Percentiles rank a stretch among this genome's conserved stretches.
Evolutionary conservation across 1,140 invertebrate species (phyloP).

Genomic region (Eupeodes corollae): DNA sequence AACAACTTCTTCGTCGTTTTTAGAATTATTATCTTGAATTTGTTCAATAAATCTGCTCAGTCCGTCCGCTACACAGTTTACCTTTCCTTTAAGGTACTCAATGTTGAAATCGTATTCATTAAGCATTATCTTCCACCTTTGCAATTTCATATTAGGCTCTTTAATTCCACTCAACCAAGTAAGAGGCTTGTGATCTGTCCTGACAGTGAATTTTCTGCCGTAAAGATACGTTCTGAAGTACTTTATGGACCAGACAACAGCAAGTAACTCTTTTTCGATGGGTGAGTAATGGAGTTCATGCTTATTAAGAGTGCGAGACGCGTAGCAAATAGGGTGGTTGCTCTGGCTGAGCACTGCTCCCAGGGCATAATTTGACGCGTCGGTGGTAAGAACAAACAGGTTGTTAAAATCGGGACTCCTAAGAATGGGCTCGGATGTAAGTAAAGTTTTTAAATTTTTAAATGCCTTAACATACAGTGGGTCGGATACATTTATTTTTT

Average conservation of each 20-base stretch:
- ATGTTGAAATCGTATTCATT: no score
- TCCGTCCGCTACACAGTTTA: no score
- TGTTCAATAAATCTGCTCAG: no score
- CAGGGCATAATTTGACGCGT: constrained; percentile 10
- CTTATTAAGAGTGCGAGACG: no score
- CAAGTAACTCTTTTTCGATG: constrained; percentile 14
- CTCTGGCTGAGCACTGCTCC: constrained; percentile 13
- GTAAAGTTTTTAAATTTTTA: neutral
- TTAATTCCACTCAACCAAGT: constrained; percentile 9
- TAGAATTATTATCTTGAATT: no score
- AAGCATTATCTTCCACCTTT: no score
- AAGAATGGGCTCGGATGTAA: constrained; percentile 6
- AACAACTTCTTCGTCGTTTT: no score
- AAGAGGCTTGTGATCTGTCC: constrained; percentile 10
- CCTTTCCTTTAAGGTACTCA: no score
- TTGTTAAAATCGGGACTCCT: constrained; percentile 12
- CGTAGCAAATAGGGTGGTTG: no score
- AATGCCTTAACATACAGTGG: neutral
- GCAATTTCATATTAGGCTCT: constrained; percentile 10
- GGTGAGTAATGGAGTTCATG: constrained; percentile 11
- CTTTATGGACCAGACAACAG: constrained; percentile 35
- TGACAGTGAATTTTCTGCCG: constrained; percentile 8
- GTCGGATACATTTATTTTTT: neutral
- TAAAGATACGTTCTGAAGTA: constrained; percentile 29
- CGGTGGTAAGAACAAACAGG: no score